Conservation (phyloP, 2,888 invertebrate species). For the Bombylius major region DNA sequence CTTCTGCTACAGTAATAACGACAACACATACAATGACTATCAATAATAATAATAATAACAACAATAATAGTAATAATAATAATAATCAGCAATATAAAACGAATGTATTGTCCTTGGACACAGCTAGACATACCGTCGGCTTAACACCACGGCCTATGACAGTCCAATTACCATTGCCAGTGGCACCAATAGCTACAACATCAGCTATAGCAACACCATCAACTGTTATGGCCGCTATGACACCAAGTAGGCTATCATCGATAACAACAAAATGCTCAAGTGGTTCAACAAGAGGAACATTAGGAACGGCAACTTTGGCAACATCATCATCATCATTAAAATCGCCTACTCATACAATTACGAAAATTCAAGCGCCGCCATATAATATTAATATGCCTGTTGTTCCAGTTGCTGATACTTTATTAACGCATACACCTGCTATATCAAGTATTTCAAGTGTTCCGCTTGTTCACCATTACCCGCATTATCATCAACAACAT, state of each 20-base stretch:
- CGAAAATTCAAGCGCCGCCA: constrained; percentile 1
- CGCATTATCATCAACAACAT: constrained; percentile 13
- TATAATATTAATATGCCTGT: not conserved
- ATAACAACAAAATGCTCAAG: constrained; percentile 1
- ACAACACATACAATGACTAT: not conserved
- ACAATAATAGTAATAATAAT: constrained; percentile 5
- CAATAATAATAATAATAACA: constrained; percentile 9
- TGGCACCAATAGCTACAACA: constrained; percentile 21
- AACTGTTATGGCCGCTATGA: constrained; percentile 5
- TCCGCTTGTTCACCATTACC: constrained; percentile 10
- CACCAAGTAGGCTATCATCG: constrained; percentile 11
- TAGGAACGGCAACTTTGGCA: not conserved
- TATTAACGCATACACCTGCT: constrained; percentile 15
- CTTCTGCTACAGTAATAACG: not conserved
- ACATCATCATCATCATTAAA: not conserved
- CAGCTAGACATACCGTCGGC: constrained; percentile 27
- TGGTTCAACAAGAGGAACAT: not conserved
- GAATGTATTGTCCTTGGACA: constrained; percentile 23
- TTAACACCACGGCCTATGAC: constrained; percentile 7
- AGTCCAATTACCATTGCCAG: constrained; percentile 22
- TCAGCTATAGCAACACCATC: constrained; percentile 14
- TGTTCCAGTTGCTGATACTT: not conserved
- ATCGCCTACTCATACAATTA: not conserved
- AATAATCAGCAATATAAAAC: constrained; percentile 10
- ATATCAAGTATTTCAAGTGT: not conserved